Evolutionary conservation across 2,797 vertebrate genomes (phyloP).

Genomic region (Sciurus carolinensis): DNA sequence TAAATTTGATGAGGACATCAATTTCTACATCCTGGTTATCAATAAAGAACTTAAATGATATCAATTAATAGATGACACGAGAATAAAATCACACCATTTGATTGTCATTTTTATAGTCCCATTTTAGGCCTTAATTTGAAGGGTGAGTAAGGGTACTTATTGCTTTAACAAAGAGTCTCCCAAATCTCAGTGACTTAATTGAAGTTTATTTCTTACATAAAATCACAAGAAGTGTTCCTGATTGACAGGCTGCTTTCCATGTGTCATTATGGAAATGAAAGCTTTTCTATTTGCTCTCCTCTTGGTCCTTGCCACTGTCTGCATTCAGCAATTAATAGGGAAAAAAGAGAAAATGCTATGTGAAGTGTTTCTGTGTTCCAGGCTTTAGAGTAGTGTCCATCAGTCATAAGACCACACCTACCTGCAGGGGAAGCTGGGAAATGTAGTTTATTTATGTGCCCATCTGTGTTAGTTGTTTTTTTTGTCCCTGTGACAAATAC

Average conservation of each 20-base stretch:
- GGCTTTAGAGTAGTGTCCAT: neutral
- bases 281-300: neutral
- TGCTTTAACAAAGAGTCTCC: neutral
- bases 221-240: neutral
- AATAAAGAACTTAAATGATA: neutral
- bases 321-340: neutral
- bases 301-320: neutral
- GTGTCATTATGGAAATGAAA: neutral
- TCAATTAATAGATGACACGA: slow-evolving; percentile 37
- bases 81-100: slow-evolving; percentile 30
- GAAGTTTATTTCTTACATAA: neutral
- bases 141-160: neutral
- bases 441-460: neutral
- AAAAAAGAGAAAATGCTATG: neutral
- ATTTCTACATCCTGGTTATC: slow-evolving; percentile 16
- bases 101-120: neutral
- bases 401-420: neutral
- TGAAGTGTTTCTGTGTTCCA: neutral
- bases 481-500: neutral
- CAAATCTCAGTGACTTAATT: slow-evolving; percentile 16
- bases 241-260: neutral
- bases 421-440: neutral
- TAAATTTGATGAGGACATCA: neutral
- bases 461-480: neutral
- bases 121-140: slow-evolving; percentile 52